These are phyloP conservation scores for Drosophila tropicalis DNA, from an alignment of 1,140 invertebrate species.

Conservation along the genomic window DNA sequence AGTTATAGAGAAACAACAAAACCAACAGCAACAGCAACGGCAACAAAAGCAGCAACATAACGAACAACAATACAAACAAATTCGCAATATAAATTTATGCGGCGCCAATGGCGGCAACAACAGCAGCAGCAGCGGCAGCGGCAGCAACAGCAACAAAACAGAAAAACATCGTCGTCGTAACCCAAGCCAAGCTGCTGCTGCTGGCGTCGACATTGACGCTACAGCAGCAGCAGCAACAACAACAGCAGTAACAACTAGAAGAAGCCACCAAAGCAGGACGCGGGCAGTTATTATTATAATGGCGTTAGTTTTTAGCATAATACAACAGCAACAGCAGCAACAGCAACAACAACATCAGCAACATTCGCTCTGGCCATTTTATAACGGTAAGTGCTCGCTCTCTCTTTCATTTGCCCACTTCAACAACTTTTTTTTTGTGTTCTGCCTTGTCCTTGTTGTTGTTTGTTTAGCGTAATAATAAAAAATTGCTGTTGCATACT, in stretches of 20 bases:
- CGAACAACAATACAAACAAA: constrained; percentile 27
- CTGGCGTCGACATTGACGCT: constrained; percentile 21
- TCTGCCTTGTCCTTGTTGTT: constrained; percentile 30
- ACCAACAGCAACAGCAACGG: constrained; percentile 21
- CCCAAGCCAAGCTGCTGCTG: constrained; percentile 42
- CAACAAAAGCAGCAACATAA: constrained; percentile 29
- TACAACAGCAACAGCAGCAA: constrained; percentile 51
- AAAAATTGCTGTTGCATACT: constrained; percentile 56
- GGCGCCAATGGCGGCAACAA: constrained; percentile 13
- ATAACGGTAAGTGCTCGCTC: constrained; percentile 60
- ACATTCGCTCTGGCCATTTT: constrained; percentile 62
- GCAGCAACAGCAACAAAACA: constrained; percentile 12
- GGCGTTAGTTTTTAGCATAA: constrained; percentile 76
- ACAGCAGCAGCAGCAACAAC: constrained; percentile 24
- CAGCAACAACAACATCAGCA: constrained; percentile 52
- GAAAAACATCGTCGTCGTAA: constrained; percentile 36
- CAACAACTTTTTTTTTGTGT: not conserved
- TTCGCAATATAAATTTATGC: constrained; percentile 22
- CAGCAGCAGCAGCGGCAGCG: constrained; percentile 16
- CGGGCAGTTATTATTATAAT: constrained; percentile 70
- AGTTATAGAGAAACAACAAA: constrained; percentile 60
- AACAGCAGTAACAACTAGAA: constrained; percentile 9
- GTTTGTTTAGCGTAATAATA: constrained; percentile 19
- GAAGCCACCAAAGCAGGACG: constrained; percentile 25
- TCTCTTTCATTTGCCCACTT: constrained; percentile 13